Evolutionary conservation across 2,888 invertebrate genomes (phyloP), one percentile per base, ranked within the genome.

Genomic region (Scaptodrosophila latifasciaeformis): DNA sequence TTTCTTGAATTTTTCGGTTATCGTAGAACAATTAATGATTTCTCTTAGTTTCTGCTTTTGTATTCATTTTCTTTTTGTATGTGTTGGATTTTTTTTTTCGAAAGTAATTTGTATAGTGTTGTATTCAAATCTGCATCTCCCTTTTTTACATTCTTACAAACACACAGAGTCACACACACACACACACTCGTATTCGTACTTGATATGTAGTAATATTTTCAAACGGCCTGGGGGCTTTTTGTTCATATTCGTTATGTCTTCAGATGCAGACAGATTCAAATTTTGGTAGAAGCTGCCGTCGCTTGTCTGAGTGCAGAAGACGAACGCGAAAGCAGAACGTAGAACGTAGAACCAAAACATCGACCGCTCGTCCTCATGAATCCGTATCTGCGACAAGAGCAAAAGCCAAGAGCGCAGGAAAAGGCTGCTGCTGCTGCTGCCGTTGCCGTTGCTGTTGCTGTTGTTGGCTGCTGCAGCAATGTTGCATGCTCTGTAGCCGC

Each of bases 211-310:
- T 70, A 70, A 80, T 75, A 82, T 78, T 77, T 78, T 64, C 35
- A 62, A 72, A 70, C 46, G 48, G 65, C 82, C 80, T 45, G 54
- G 45, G 75, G 82, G 71, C 48, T 53, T 65, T 78, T 78, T 59
- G 80, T 75, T 80, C 75, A 78, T 81, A 81, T 82, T 81, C 78
- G 79, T 82, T 82, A 72, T 75, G 71, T 74, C 71, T 67, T 75
- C 70, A 81, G 80, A 81, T 82, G 79, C 77, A 77, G 77, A 79
- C 81, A 79, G 81, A 82, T 77, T 80, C 71, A 69, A 82, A 82
- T 79, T 76, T 79, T 63, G 70, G 75, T 70, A 63, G 74, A 75
- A 75, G 68, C 62, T 59, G 56, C 63, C 48, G 58, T 59, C 56
- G 54, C 54, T 51, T 56, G 49, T 46, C 34, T 51, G 55, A 55